Evolutionary conservation across 2,888 invertebrate species (phyloP), one percentile per base, ranked within the genome.

Genomic region (Cosmia pyralina): DNA sequence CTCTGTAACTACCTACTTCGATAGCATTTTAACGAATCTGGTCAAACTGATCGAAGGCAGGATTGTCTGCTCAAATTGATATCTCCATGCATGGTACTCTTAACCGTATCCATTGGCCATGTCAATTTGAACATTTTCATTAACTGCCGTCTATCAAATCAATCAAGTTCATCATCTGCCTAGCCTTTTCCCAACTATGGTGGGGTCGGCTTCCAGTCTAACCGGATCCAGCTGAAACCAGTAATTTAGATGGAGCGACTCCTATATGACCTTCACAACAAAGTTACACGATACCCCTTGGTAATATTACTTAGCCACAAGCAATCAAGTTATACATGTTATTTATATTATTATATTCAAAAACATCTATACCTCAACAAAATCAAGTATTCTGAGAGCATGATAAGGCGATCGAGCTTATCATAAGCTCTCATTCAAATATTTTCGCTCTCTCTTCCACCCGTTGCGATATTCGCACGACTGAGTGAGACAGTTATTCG

Each of bases 401-500:
- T 22, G 22, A 48, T 75, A 60, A 34, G 34, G 5, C n/a, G 17
- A 22, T 5, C 44, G 34, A 66, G 34, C 50, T 52, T 75, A 79
- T 69, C 66, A 28, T 67, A 68, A 68, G 57, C 57, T 76, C 41
- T 46, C 19, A 60, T 50, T 57, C 58, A 60, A 63, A 48, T 11
- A 65, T 50, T 0, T 19, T 48, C 7, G 22, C 52, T 44, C 53
- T 46, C 59, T 22, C 13, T 68, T 22, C 5, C 57, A 15, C 44
- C 6, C 17, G 13, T 44, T 8, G 4, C 8, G 8, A 1, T 41
- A 57, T 1, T 1, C 3, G 0, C 2, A 38, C 1, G 74, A 52
- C 59, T 50, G 66, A 83, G 48, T n/a, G 81, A 77, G 79, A 72
- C 57, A 67, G 4, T 58, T 55, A 64, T 19, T 71, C 60, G 59